phyloP scores from a whole-genome alignment of 1,140 invertebrate species.

The Chelonus insularis region DNA sequence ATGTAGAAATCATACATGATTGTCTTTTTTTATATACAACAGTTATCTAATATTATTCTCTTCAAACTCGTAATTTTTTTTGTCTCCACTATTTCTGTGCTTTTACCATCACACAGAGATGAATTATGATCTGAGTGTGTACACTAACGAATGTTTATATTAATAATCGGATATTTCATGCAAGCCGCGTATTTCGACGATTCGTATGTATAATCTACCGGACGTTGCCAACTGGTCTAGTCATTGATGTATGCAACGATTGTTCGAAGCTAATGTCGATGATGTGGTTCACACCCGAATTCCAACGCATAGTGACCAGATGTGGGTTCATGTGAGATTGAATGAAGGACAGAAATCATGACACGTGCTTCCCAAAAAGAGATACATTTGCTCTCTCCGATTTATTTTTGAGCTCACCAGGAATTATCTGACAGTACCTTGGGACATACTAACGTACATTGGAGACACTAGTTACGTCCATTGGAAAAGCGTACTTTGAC shows the following conservation, averaged over 20 bases:
- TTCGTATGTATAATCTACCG: too few species aligned
- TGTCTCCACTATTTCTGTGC: too few species aligned
- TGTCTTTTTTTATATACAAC: too few species aligned
- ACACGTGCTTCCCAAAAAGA: not conserved
- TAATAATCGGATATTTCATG: too few species aligned
- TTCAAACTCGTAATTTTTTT: too few species aligned
- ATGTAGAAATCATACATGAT: too few species aligned
- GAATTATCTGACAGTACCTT: constrained; percentile 4
- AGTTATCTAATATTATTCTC: too few species aligned
- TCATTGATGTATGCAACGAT: not conserved
- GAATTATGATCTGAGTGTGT: too few species aligned
- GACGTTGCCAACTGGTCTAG: not conserved
- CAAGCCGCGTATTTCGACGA: too few species aligned
- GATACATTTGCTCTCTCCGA: not conserved
- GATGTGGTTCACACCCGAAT: not conserved
- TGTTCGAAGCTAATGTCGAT: not conserved
- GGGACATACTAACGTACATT: not conserved
- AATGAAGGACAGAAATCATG: not conserved
- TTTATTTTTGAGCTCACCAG: not conserved
- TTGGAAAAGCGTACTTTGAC: constrained; percentile 22
- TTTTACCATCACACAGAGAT: too few species aligned
- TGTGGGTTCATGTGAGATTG: not conserved
- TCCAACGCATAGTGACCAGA: not conserved
- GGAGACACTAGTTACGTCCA: not conserved
- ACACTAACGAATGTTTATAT: too few species aligned